A percentile compares a stretch with the other conserved stretches of the same genome.
phyloP scores from a whole-genome alignment of 2,113 vertebrate species.

The Platichthys stellatus region DNA sequence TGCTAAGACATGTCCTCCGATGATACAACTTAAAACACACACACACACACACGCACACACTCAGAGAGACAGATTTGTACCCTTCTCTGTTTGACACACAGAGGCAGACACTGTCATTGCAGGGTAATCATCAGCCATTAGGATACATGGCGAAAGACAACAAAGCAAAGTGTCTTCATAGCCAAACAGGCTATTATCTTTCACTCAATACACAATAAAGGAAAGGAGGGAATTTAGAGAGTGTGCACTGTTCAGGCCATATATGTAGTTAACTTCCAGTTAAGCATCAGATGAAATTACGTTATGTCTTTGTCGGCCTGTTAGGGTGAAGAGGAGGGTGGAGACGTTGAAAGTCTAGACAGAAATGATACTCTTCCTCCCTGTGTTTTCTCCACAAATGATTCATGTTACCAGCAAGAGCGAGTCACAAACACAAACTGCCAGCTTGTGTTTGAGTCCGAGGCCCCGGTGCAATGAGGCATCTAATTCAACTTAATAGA shows the following conservation, averaged over 20 bases:
- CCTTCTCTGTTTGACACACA: slow-evolving; percentile 60
- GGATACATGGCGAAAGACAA: slow-evolving; percentile 64
- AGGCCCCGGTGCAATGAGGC: slow-evolving; percentile 38
- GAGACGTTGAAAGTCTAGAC: slow-evolving; percentile 39
- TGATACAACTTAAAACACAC: background rate
- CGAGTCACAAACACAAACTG: slow-evolving; percentile 36
- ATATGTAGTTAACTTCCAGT: slow-evolving; percentile 55
- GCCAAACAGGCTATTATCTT: slow-evolving; percentile 69
- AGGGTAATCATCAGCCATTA: slow-evolving; percentile 73
- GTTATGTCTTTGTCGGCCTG: slow-evolving; percentile 57
- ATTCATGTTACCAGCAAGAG: slow-evolving; percentile 2
- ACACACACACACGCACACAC: background rate
- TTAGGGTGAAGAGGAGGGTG: slow-evolving; percentile 16
- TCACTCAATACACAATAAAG: slow-evolving; percentile 65
- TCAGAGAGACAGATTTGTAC: slow-evolving; percentile 13
- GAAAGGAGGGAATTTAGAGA: slow-evolving; percentile 43
- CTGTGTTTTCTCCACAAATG: slow-evolving; percentile 8
- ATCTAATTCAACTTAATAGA: slow-evolving; percentile 56
- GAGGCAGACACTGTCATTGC: slow-evolving; percentile 69
- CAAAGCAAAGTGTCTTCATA: slow-evolving; percentile 71
- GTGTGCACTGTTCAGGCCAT: slow-evolving; percentile 24
- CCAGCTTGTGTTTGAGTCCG: slow-evolving; percentile 42
- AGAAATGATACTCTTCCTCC: slow-evolving; percentile 45
- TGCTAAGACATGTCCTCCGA: slow-evolving; percentile 2
- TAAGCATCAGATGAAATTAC: slow-evolving; percentile 53